Evolutionary conservation across 1,140 invertebrate species (phyloP), one percentile per base, ranked within the genome.

Genomic region (Akabosia matsudoensis): DNA sequence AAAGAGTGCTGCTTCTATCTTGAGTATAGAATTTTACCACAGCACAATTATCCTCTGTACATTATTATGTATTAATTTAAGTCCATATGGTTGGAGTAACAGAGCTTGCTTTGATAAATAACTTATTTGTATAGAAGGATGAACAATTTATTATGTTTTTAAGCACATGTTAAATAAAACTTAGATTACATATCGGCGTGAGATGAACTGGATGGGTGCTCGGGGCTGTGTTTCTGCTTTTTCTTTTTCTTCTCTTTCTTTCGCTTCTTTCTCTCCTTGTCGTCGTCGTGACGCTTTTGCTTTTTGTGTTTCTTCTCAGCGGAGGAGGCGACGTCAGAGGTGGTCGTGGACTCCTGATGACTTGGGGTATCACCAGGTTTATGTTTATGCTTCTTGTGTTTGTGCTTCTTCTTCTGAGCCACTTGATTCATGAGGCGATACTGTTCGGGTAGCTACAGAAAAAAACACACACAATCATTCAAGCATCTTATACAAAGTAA

Each of bases 171-270:
- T n/a, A n/a, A n/a, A n/a, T n/a, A n/a, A n/a, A n/a, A n/a, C n/a
- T n/a, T n/a, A n/a, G 37, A 10, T 61, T 31, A 67, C 61, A 67
- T 67, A 31, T 67, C 61, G 2, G 28, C 28, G n/a, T 67, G 61
- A 30, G 61, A 67, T 16, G 61, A 67, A 67, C 28, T 67, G 13
- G 75, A 74, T 4, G 91, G 89, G 82, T 95, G 93, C 83, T 96
- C 94, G 0, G 94, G 93, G 83, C 93, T 96, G 83, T 96, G 94
- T 82, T 94, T 94, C 82, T 96, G 93, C 80, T 86, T 86, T 89
- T 96, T 96, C 76, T 94, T 89, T 82, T 97, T 96, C 84, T 97
- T 95, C 82, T 97, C 94, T 86, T 97, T 97, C 89, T 97, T 97
- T 82, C 94, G 88, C 82, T 96, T 97, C 85, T 95, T 96, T 34